Evolutionary conservation across 2,113 vertebrate species (phyloP).

Genomic region (Zosterops pallidus): DNA sequence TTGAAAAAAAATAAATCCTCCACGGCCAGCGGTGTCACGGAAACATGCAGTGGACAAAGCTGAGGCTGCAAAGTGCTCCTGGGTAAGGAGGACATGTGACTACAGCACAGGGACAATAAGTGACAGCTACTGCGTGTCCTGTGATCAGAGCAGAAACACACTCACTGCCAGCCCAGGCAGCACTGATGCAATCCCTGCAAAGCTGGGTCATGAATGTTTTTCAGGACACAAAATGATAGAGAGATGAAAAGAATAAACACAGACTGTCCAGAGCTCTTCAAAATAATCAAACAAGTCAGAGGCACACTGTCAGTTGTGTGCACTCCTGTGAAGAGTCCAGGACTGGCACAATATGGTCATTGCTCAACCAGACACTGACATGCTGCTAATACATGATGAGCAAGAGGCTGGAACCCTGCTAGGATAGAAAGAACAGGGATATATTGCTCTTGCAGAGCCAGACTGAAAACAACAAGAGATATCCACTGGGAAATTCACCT

Average conservation of each 20-base stretch:
- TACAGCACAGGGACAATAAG: neutral
- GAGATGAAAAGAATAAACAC: neutral
- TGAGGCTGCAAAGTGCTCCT: neutral
- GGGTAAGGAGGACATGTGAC: neutral
- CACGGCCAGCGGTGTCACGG: fast-evolving
- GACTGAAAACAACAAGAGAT: neutral
- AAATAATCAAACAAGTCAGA: neutral
- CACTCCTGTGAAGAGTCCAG: neutral
- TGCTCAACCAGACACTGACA: neutral
- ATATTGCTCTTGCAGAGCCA: neutral
- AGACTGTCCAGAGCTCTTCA: neutral
- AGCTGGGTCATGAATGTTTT: neutral
- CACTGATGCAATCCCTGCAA: neutral
- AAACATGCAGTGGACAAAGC: neutral
- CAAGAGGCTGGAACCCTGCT: neutral
- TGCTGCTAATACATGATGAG: neutral
- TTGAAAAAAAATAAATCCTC: neutral
- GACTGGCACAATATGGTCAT: neutral
- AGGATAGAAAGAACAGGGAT: neutral
- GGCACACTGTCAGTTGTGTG: neutral
- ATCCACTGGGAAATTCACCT: neutral
- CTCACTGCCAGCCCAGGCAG: neutral
- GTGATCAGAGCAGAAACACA: neutral
- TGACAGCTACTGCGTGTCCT: neutral
- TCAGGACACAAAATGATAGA: neutral